Conservation (phyloP, 1,140 invertebrate genomes). For the Probaryconus sp. region DNA sequence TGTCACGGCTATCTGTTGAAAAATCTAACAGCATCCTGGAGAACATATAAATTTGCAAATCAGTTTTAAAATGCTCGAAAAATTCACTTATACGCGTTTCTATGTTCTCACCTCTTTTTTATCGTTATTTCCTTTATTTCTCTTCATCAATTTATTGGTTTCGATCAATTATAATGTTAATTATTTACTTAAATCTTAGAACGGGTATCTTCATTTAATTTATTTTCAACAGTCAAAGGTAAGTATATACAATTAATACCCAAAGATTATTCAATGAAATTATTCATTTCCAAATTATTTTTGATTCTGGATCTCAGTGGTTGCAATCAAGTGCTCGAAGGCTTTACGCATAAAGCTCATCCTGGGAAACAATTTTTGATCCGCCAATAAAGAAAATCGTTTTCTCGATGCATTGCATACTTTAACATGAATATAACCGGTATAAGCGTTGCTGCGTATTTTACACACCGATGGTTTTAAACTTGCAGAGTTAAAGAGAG, state of each 20-base stretch:
- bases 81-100: conserved; percentile 14
- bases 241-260: too few relatives aligned
- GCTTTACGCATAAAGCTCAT: background rate
- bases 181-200: background rate
- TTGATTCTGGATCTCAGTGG: too few relatives aligned
- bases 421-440: conserved; percentile 52
- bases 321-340: too few relatives aligned
- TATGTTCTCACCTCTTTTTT: conserved; percentile 16
- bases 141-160: conserved; percentile 2
- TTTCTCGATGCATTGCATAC: conserved; percentile 32
- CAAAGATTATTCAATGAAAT: too few relatives aligned
- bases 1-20: conserved; percentile 56
- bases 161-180: background rate
- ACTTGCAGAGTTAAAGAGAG: conserved; percentile 31
- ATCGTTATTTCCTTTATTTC: background rate
- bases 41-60: conserved; percentile 61
- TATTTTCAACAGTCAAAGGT: too few relatives aligned
- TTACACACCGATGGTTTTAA: conserved; percentile 54
- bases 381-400: conserved; percentile 44
- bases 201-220: too few relatives aligned
- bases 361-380: too few relatives aligned
- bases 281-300: too few relatives aligned
- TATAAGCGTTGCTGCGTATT: conserved; percentile 51
- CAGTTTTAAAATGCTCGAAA: conserved; percentile 37
- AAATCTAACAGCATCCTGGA: conserved; percentile 57